Conservation (phyloP, 35 echinoderm and acorn worm genomes). For the Eucidaris tribuloides region DNA sequence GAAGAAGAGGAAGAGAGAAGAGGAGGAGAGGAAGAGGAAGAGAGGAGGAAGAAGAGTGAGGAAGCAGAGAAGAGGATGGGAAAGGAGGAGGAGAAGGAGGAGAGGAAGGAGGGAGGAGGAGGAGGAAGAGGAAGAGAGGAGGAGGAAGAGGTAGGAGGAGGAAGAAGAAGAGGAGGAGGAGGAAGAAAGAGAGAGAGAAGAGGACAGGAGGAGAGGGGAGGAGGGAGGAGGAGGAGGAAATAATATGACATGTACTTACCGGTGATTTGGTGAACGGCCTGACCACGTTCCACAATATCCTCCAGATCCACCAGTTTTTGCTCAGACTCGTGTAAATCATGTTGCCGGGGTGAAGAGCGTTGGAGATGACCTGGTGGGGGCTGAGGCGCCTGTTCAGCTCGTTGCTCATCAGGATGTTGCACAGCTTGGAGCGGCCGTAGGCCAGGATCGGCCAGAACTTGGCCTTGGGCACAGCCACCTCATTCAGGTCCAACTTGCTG, state of each 20-base stretch:
- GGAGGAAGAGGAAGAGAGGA: no score
- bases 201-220: not conserved
- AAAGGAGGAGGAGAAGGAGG: no score
- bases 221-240: not conserved
- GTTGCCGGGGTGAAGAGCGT: conserved; percentile 80
- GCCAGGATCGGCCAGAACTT: conserved; percentile 83
- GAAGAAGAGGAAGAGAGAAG: no score
- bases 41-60: no score
- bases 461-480: conserved; percentile 39
- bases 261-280: conserved; percentile 85
- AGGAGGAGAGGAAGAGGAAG: no score
- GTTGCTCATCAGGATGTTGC: conserved; percentile 64
- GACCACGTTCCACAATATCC: conserved; percentile 56
- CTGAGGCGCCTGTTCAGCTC: conserved; percentile 61
- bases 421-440: conserved; percentile 86
- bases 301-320: conserved; percentile 81
- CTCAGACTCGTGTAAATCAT: conserved; percentile 82
- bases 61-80: no score
- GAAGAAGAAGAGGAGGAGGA: no score
- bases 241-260: conserved; percentile 40
- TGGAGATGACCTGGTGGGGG: conserved; percentile 46
- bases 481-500: conserved; percentile 70
- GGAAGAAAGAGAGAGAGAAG: not conserved
- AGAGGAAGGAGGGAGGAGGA: no score
- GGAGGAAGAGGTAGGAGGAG: no score